These are phyloP conservation scores for Tapirus terrestris DNA, from an alignment of 2,113 vertebrate species.

Conservation along the genomic window DNA sequence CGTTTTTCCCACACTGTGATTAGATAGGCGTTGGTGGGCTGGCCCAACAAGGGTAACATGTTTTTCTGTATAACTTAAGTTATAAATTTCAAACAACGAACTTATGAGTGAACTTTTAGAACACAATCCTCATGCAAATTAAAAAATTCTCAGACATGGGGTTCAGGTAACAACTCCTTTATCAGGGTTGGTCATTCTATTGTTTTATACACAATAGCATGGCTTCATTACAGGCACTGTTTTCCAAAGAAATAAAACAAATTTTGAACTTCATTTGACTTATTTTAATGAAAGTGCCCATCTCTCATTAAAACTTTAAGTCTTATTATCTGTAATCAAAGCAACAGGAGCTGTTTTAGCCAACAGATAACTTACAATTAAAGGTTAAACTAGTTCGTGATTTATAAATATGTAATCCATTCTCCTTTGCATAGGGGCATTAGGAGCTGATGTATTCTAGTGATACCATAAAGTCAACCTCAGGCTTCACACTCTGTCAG, in stretches of 20 bases:
- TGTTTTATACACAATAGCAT: background rate
- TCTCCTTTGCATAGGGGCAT: background rate
- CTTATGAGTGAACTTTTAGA: background rate
- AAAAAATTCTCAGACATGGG: background rate
- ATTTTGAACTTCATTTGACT: background rate
- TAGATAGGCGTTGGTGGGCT: background rate
- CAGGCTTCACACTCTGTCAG: background rate
- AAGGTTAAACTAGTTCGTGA: background rate
- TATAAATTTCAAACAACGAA: background rate
- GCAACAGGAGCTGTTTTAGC: background rate
- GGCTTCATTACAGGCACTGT: background rate
- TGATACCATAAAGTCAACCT: background rate
- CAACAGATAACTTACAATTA: background rate
- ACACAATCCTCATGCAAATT: background rate
- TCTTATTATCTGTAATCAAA: constrained; percentile 7
- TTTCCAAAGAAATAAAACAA: constrained; percentile 5
- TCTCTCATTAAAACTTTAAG: background rate
- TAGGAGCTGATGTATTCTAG: background rate
- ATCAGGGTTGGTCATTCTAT: background rate
- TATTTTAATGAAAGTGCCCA: background rate
- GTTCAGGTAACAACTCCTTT: background rate
- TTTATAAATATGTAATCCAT: background rate
- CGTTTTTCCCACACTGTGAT: background rate
- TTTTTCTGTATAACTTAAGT: background rate
- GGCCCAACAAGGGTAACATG: background rate